Conservation (phyloP, 1,140 invertebrate species). For the Uloborus diversus region DNA sequence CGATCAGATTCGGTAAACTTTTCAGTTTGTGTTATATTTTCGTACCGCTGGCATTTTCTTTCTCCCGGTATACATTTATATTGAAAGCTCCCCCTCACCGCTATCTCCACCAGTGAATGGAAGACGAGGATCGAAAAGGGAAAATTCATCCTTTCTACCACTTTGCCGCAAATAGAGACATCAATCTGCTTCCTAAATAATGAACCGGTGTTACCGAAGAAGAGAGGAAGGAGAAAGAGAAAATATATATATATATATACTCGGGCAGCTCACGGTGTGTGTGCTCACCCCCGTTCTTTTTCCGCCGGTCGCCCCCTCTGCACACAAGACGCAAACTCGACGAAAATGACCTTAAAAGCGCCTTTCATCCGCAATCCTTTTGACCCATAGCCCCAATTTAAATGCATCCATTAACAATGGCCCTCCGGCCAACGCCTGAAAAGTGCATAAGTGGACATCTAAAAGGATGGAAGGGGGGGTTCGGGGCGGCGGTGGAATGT, state of each 20-base stretch:
- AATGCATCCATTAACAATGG: constrained; percentile 53
- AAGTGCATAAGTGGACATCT: constrained; percentile 54
- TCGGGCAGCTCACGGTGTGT: no score
- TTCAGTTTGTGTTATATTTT: no score
- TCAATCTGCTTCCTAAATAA: constrained; percentile 51
- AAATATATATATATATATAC: no score
- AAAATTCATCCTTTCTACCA: no score
- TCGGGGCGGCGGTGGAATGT: background rate
- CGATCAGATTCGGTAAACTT: no score
- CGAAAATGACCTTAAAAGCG: constrained; percentile 53
- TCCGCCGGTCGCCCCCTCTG: background rate
- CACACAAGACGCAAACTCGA: constrained; percentile 27
- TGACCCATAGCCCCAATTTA: constrained; percentile 40
- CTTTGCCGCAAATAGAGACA: constrained; percentile 21
- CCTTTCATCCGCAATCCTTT: constrained; percentile 25
- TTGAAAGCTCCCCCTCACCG: no score
- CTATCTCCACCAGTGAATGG: no score
- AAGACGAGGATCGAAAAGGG: no score
- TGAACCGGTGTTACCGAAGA: constrained; percentile 9
- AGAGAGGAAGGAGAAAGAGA: background rate
- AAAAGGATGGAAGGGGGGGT: constrained; percentile 25
- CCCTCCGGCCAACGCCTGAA: constrained; percentile 31
- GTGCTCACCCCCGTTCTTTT: background rate
- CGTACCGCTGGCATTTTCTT: no score
- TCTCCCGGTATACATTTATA: no score